These are phyloP conservation scores for Drosophila nigromelanica DNA, from an alignment of 1,140 invertebrate genomes.

Conservation along the genomic window DNA sequence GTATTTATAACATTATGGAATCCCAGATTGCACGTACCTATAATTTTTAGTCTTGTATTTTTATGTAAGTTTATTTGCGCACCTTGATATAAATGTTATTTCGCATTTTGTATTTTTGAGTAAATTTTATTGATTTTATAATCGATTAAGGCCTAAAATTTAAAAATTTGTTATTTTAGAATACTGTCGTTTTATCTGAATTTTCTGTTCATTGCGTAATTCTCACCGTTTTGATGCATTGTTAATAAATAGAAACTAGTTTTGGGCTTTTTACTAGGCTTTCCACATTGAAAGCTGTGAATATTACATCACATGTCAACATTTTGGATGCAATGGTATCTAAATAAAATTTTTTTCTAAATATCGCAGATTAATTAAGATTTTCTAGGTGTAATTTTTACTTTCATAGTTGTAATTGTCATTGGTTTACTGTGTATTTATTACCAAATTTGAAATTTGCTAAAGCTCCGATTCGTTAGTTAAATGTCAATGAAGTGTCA, in stretches of 20 bases:
- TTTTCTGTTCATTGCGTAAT: background rate
- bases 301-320: too few species aligned
- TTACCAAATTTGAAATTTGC: background rate
- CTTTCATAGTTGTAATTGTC: too few species aligned
- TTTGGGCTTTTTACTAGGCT: too few species aligned
- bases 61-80: background rate
- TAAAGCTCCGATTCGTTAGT: background rate
- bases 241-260: too few species aligned
- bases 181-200: background rate
- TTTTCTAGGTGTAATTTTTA: too few species aligned
- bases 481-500: background rate
- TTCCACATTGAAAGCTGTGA: too few species aligned
- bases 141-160: too few species aligned
- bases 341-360: too few species aligned
- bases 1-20: constrained; percentile 3
- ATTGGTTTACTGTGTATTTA: background rate
- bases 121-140: background rate
- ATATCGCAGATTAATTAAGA: too few species aligned
- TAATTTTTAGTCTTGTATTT: background rate
- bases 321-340: too few species aligned
- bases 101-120: background rate
- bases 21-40: background rate
- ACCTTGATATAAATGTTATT: background rate
- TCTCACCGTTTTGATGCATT: too few species aligned
- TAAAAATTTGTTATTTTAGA: too few species aligned